Percentiles rank a stretch among this genome's conserved stretches.
Conservation (phyloP, 2,888 invertebrate species). For the Ferdinandea cuprea region DNA sequence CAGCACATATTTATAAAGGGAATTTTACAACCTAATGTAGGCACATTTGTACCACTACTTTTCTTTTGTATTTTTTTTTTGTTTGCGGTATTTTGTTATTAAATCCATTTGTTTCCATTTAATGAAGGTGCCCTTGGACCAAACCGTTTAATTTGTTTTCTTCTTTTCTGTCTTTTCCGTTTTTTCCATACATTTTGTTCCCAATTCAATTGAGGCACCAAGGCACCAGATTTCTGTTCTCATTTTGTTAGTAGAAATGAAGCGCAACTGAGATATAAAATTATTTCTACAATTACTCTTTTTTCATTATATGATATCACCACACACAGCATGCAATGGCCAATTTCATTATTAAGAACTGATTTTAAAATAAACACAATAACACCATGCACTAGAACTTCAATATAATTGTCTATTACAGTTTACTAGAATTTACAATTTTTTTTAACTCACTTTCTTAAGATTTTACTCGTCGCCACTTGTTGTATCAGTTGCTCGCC, state of each 20-base stretch:
- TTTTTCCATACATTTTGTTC: neutral
- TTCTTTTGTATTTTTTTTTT: too few relatives aligned
- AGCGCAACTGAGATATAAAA: neutral
- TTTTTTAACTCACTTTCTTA: neutral
- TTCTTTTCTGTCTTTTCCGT: too few relatives aligned
- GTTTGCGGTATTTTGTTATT: neutral
- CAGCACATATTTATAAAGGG: neutral
- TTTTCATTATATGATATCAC: neutral
- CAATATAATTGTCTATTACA: too few relatives aligned
- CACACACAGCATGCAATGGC: neutral
- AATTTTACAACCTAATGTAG: slow-evolving; percentile 25
- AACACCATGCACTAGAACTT: too few relatives aligned
- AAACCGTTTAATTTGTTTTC: neutral
- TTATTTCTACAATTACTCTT: neutral
- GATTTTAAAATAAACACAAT: neutral
- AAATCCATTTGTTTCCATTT: neutral
- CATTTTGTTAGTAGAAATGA: neutral
- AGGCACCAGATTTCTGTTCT: neutral
- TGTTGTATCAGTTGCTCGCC: slow-evolving; percentile 1
- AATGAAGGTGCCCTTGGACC: neutral
- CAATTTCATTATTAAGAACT: neutral
- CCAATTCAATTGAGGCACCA: slow-evolving; percentile 6
- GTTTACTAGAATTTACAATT: too few relatives aligned
- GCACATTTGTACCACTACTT: slow-evolving; percentile 27
- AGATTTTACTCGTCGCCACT: neutral